phyloP scores from a whole-genome alignment of 1,140 invertebrate species.

The Calosoma granatense region DNA sequence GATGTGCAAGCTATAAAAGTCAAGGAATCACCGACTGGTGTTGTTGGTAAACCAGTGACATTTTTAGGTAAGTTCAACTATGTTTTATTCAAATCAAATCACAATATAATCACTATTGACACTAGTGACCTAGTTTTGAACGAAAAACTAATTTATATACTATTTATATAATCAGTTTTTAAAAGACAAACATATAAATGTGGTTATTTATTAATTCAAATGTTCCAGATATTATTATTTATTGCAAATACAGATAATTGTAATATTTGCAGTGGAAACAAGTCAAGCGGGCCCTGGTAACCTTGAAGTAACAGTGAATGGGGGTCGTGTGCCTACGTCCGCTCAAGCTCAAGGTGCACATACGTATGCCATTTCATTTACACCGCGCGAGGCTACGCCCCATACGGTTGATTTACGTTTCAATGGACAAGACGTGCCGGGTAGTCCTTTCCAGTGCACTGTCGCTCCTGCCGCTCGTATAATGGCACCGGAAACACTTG shows the following conservation, averaged over 20 bases:
- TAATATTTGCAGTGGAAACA: slow-evolving; percentile 94
- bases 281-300: slow-evolving; percentile 93
- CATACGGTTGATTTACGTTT: slow-evolving; percentile 92
- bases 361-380: slow-evolving; percentile 95
- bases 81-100: slow-evolving; percentile 1
- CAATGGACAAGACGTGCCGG: slow-evolving; percentile 91
- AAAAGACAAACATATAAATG: no score
- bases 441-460: slow-evolving; percentile 50
- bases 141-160: neutral
- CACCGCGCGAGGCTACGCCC: slow-evolving; percentile 75
- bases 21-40: slow-evolving; percentile 79
- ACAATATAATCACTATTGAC: no score
- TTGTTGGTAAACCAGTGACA: slow-evolving; percentile 86
- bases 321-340: slow-evolving; percentile 88
- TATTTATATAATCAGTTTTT: no score
- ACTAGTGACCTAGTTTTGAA: no score
- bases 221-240: no score
- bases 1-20: slow-evolving; percentile 92
- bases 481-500: slow-evolving; percentile 68
- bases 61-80: slow-evolving; percentile 67
- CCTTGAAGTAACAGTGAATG: slow-evolving; percentile 93
- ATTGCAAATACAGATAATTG: no score
- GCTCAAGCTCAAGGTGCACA: slow-evolving; percentile 91
- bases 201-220: no score
- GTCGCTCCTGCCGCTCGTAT: slow-evolving; percentile 63